Evolutionary conservation across 2,113 vertebrate genomes (phyloP), one percentile per base, ranked within the genome.

Genomic region (Rostratula benghalensis): DNA sequence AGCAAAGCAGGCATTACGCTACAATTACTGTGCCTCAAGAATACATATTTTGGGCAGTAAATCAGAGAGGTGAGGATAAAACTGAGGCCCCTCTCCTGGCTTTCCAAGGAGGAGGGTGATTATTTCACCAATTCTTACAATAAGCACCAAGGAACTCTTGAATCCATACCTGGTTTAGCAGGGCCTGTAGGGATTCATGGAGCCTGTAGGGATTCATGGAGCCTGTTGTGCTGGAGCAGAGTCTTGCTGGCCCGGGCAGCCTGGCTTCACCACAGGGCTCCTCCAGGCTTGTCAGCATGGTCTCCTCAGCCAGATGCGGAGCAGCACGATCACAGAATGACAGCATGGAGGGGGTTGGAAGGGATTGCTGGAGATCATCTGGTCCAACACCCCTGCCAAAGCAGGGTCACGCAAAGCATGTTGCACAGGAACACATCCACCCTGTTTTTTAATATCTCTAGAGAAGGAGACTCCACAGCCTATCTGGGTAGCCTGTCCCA

Each of bases 151-250:
- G 0, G 2, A 0, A 0, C 27, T 83, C 12, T 41, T 18, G 37
- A 60, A 75, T 84, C 61, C 12, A 7, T 59, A 57, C 31, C 39
- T 76, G 68, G 10, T 56, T 56, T 28, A 37, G 65, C 0, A 7
- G 41, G 57, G 15, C 0, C 0, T 31, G 57, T 27, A 70, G 57
- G 57, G 39, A 20, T 16, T n/a, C 77, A 14, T 1, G 0, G 22
- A n/a, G 19, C 56, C 33, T 19, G 28, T 45, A 39, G 39, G 39
- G 39, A 11, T 39, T 39, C 77, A 19, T 1, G 0, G 20, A 41
- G 19, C 56, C 33, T 19, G 28, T 45, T 4, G 48, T 27, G 64
- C 54, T 14, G 7, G 14, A 13, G 41, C 41, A 13, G 2, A 17
- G 65, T 81, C 33, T 30, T 4, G 11, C 59, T 15, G 37, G 21